Conservation (phyloP, 2,888 invertebrate genomes). For the Cataglyphis livida region DNA sequence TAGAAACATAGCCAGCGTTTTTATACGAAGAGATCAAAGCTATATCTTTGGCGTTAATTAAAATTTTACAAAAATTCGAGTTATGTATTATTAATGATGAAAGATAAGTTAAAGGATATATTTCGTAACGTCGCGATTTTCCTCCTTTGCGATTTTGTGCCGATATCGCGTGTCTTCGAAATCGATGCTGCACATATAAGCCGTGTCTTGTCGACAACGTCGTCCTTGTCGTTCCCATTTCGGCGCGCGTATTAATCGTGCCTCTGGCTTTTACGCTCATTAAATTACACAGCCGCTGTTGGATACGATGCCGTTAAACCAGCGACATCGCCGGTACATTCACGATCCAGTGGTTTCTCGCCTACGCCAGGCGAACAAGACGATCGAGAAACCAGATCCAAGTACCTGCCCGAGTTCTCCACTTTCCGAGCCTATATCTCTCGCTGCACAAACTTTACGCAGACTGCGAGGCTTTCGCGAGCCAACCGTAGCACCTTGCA, state of each 20-base stretch:
- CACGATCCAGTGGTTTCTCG: constrained; percentile 66
- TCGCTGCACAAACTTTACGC: constrained; percentile 75
- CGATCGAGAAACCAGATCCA: constrained; percentile 77
- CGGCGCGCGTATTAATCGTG: constrained; percentile 71
- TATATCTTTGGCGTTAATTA: background rate
- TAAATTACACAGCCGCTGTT: constrained; percentile 74
- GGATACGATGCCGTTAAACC: constrained; percentile 72
- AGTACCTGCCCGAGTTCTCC: constrained; percentile 50
- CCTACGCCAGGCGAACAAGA: constrained; percentile 68
- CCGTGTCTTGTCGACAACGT: constrained; percentile 45
- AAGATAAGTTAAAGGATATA: background rate
- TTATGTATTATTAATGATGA: background rate
- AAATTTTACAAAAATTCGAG: background rate
- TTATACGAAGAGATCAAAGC: background rate
- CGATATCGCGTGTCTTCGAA: constrained; percentile 10
- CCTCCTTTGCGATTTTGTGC: background rate
- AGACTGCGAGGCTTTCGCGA: constrained; percentile 65
- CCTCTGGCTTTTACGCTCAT: constrained; percentile 76
- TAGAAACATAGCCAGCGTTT: background rate
- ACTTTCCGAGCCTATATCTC: constrained; percentile 73
- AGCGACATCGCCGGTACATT: constrained; percentile 71
- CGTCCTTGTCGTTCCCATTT: constrained; percentile 32
- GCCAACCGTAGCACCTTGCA: constrained; percentile 54
- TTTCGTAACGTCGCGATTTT: constrained; percentile 14
- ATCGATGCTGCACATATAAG: background rate